These are phyloP conservation scores for Caenorhabditis uteleia DNA, from an alignment of 2,888 invertebrate species.

Conservation along the genomic window DNA sequence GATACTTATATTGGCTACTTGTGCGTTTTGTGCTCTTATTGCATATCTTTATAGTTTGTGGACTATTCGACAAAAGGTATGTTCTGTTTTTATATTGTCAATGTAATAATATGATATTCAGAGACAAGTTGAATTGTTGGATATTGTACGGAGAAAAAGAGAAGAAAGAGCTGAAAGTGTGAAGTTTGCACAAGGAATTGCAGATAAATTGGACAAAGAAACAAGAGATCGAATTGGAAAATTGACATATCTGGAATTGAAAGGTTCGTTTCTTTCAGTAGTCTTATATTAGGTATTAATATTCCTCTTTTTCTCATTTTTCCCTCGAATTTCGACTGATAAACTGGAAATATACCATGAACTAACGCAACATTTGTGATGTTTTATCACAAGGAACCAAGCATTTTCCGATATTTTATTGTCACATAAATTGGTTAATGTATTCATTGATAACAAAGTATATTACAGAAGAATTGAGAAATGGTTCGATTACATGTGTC, in stretches of 20 bases:
- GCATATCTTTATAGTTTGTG: conserved; percentile 15
- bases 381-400: no score
- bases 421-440: no score
- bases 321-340: no score
- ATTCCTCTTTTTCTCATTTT: no score
- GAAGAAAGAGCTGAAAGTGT: conserved; percentile 47
- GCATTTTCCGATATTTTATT: no score
- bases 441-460: no score
- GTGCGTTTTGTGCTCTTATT: no score
- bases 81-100: neutral
- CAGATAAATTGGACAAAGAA: conserved; percentile 27
- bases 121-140: conserved; percentile 41
- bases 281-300: no score
- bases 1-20: no score
- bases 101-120: conserved; percentile 2
- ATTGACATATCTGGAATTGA: conserved; percentile 35
- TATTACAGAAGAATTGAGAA: conserved; percentile 52
- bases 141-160: conserved; percentile 35
- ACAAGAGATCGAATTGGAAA: conserved; percentile 37
- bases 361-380: no score
- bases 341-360: no score
- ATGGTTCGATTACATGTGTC: conserved; percentile 41
- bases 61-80: conserved; percentile 22
- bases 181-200: conserved; percentile 31
- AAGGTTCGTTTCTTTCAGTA: no score